A percentile compares a stretch with the other conserved stretches of the same genome.
Evolutionary conservation across 2,113 vertebrate genomes (phyloP).

Genomic region (Catagonus wagneri): DNA sequence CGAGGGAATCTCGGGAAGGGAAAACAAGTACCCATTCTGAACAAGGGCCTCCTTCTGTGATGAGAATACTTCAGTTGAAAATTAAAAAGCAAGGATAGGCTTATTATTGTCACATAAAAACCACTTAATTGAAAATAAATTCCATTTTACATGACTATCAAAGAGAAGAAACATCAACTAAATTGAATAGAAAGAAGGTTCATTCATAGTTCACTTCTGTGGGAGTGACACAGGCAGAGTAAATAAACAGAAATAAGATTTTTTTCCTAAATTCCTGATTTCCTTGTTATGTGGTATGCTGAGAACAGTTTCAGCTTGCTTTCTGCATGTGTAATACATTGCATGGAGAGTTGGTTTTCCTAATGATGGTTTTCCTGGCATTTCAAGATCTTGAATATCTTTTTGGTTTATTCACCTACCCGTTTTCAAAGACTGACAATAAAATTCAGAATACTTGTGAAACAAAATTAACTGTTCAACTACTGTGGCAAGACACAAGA

Average conservation of each 20-base stretch:
- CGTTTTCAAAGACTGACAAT: not conserved
- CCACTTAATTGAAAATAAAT: constrained; percentile 49
- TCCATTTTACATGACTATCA: constrained; percentile 16
- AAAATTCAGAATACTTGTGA: not conserved
- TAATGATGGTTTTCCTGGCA: not conserved
- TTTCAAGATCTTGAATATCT: constrained; percentile 19
- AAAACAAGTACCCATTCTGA: constrained; percentile 51
- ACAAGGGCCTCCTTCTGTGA: constrained; percentile 61
- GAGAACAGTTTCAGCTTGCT: not conserved
- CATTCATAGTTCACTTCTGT: constrained; percentile 50
- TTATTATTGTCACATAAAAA: constrained; percentile 50
- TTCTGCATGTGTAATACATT: not conserved
- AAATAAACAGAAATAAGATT: not conserved
- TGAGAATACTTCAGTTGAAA: constrained; percentile 37
- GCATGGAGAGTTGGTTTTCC: not conserved
- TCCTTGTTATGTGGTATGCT: not conserved
- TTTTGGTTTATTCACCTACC: not conserved
- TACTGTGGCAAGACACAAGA: not conserved
- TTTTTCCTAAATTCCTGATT: not conserved
- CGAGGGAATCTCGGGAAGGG: constrained; percentile 39
- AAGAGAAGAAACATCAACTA: constrained; percentile 28
- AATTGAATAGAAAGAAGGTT: not conserved
- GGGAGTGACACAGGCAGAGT: constrained; percentile 14
- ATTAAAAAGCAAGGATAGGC: constrained; percentile 54
- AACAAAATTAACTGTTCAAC: constrained; percentile 23